Conservation (phyloP, 2,797 vertebrate genomes). For the Carcharodon carcharias region DNA sequence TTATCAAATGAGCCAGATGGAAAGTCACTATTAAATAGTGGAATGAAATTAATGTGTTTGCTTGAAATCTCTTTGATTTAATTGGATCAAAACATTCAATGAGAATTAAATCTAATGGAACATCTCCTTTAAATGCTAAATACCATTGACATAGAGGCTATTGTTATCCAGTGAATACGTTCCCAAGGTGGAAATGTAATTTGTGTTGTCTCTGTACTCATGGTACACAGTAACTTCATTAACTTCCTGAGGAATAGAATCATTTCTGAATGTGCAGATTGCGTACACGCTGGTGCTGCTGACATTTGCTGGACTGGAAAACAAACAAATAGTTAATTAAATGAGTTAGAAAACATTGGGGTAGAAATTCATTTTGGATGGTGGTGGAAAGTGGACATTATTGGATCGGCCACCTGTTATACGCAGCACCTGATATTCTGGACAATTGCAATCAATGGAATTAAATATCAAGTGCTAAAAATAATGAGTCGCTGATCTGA, state of each 20-base stretch:
- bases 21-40: not conserved
- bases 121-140: not conserved
- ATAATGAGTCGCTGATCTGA: too few species aligned
- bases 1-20: not conserved
- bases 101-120: not conserved
- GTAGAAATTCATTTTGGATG: too few species aligned
- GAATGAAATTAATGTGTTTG: not conserved
- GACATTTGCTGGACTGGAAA: not conserved
- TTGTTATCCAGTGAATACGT: not conserved
- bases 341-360: not conserved
- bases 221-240: not conserved
- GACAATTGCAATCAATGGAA: too few species aligned
- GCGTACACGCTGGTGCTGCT: not conserved
- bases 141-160: constrained; percentile 21
- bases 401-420: too few species aligned
- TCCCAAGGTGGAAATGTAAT: not conserved
- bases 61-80: not conserved
- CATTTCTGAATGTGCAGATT: not conserved
- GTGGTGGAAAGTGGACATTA: too few species aligned
- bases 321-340: not conserved
- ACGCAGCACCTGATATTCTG: too few species aligned
- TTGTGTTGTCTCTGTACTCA: not conserved
- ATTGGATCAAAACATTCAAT: not conserved
- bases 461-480: too few species aligned
- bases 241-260: not conserved